A percentile compares a stretch with the other conserved stretches of the same genome.
Evolutionary conservation across 2,888 invertebrate species (phyloP).

Genomic region (Rhimphoctona megacephalus): DNA sequence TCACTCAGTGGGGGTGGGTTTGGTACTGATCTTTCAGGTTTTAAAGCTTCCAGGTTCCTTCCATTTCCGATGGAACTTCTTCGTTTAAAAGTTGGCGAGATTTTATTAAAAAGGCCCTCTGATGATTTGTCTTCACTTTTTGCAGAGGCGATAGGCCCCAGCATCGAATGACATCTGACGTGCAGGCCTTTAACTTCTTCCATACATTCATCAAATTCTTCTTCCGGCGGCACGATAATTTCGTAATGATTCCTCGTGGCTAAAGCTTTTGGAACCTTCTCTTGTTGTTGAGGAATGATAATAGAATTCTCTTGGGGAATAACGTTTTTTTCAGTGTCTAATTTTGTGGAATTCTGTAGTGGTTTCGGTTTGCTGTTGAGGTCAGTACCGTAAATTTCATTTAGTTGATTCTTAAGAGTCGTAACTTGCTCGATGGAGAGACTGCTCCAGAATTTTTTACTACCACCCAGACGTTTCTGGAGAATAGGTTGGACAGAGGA

Average conservation of each 20-base stretch:
- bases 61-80: constrained; percentile 80
- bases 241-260: constrained; percentile 74
- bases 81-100: constrained; percentile 71
- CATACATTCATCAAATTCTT: constrained; percentile 66
- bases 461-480: constrained; percentile 87
- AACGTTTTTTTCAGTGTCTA: constrained; percentile 36
- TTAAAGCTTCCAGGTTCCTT: constrained; percentile 73
- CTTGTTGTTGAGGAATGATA: constrained; percentile 11
- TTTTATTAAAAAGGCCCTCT: constrained; percentile 43
- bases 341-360: constrained; percentile 37
- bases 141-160: constrained; percentile 71
- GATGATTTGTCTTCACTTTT: constrained; percentile 48
- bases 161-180: constrained; percentile 83
- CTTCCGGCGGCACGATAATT: constrained; percentile 78
- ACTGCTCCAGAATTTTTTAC: constrained; percentile 93
- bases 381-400: constrained; percentile 92
- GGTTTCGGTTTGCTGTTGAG: constrained; percentile 76
- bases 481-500: constrained; percentile 85
- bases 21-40: constrained; percentile 68
- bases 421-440: constrained; percentile 93
- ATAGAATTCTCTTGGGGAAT: constrained; percentile 4
- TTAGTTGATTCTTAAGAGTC: constrained; percentile 91
- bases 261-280: background rate
- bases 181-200: constrained; percentile 77
- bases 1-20: constrained; percentile 85